Evolutionary conservation across 2,113 vertebrate genomes (phyloP).

Genomic region (Cricetomys ansorgei): DNA sequence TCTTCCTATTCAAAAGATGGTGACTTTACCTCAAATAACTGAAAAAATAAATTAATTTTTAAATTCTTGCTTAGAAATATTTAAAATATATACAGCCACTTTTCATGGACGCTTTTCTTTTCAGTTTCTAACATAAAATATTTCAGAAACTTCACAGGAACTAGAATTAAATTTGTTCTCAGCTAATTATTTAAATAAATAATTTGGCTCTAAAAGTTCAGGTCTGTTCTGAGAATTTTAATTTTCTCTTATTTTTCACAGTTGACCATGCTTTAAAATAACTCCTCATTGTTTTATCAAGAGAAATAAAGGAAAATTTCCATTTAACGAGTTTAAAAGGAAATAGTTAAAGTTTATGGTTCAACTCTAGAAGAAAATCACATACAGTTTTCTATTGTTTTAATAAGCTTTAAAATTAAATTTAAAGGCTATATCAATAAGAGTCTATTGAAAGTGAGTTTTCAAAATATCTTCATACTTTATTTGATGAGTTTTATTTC

Average conservation of each 20-base stretch:
- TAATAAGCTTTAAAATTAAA: not conserved
- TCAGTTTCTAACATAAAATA: not conserved
- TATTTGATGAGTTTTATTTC: constrained; percentile 61
- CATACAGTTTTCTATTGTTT: not conserved
- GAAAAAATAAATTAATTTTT: not conserved
- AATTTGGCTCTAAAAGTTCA: constrained; percentile 1
- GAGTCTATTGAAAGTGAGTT: not conserved
- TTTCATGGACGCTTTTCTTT: not conserved
- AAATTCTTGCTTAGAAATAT: not conserved
- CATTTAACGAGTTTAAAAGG: not conserved
- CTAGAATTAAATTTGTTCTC: not conserved
- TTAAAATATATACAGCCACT: not conserved
- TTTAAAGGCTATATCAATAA: not conserved
- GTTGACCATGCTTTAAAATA: constrained; percentile 37
- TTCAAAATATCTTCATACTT: constrained; percentile 13
- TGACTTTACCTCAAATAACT: not conserved
- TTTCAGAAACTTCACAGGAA: not conserved
- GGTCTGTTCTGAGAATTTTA: not conserved
- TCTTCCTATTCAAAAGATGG: not conserved
- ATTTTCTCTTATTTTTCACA: not conserved
- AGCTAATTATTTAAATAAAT: constrained; percentile 39
- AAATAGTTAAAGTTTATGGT: not conserved
- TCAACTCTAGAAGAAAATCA: not conserved
- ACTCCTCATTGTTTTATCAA: not conserved
- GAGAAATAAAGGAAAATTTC: not conserved